Evolutionary conservation across 2,888 invertebrate genomes (phyloP), one percentile per base, ranked within the genome.

Genomic region (Phengaris arion): DNA sequence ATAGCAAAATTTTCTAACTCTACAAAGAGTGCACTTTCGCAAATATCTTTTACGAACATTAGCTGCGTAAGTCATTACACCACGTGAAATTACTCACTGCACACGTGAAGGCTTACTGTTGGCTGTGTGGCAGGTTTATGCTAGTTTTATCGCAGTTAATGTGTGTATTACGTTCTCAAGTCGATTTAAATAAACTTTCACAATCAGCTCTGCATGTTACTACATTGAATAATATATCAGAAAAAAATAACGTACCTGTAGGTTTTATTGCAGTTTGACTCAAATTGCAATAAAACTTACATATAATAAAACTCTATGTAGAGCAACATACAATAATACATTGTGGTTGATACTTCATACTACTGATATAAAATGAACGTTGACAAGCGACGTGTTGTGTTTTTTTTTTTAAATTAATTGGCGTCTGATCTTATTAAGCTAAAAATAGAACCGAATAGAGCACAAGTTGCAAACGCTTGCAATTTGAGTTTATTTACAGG

Each of bases 341-440:
- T 35, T 35, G 64, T 64, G 64, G 35, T 64, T 12, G 35, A 35
- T 35, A 35, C 2, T 45, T 5, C 64, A 35, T 35, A 45, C 2
- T 45, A 6, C 64, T 64, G 35, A 64, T 64, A 64, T 64, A 45
- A n/a, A 52, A 54, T 13, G 72, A 35, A 72, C 54, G 35, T 52
- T 54, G 54, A 72, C 52, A 52, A 72, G 35, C 35, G 52, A 54
- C 35, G 13, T 72, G 70, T 8, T 22, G 72, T 45, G 52, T 72
- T 22, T 70, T 72, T 52, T 52, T 54, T 72, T 52, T 52, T 54
- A 35, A 72, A 72, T 72, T 35, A 72, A 72, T 72, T 72, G 72
- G 72, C 72, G 54, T 45, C 72, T 52, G 52, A 72, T 72, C 72
- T 54, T 72, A 72, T 72, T 72, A 45, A 52, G 54, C 72, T 72